A percentile compares a stretch with the other conserved stretches of the same genome.
These are phyloP conservation scores for Hyles euphorbiae DNA, from an alignment of 1,140 invertebrate species.

Conservation along the genomic window DNA sequence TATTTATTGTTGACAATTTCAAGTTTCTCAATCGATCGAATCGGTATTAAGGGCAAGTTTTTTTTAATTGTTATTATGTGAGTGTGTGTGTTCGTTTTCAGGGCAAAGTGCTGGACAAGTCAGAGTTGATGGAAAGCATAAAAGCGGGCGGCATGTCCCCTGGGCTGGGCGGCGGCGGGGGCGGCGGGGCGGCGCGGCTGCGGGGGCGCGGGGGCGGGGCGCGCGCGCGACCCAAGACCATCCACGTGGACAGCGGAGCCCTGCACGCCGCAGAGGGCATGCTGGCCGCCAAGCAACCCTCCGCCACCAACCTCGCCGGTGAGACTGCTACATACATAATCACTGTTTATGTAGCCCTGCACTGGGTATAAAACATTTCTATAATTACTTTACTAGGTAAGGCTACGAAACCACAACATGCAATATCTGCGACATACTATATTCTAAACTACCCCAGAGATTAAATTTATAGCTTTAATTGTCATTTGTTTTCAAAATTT, in stretches of 20 bases:
- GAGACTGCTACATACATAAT: conserved; percentile 2
- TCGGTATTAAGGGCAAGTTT: too few relatives aligned
- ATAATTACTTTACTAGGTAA: too few relatives aligned
- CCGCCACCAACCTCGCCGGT: conserved; percentile 88
- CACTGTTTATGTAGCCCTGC: not conserved
- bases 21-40: too few relatives aligned
- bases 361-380: too few relatives aligned
- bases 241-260: conserved; percentile 89
- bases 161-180: conserved; percentile 29
- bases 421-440: too few relatives aligned
- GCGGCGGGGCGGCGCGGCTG: conserved; percentile 28
- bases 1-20: too few relatives aligned
- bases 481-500: too few relatives aligned
- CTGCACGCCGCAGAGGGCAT: conserved; percentile 84
- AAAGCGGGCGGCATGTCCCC: conserved; percentile 37
- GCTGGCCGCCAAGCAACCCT: conserved; percentile 87
- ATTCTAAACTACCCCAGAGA: too few relatives aligned
- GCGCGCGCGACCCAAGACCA: conserved; percentile 88
- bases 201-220: conserved; percentile 28
- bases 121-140: conserved; percentile 80
- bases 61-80: too few relatives aligned
- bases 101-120: conserved; percentile 86
- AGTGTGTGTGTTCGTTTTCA: conserved; percentile 23
- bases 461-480: too few relatives aligned
- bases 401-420: too few relatives aligned